phyloP scores from a whole-genome alignment of 2,797 vertebrate genomes.

The Sebastes steindachneri region DNA sequence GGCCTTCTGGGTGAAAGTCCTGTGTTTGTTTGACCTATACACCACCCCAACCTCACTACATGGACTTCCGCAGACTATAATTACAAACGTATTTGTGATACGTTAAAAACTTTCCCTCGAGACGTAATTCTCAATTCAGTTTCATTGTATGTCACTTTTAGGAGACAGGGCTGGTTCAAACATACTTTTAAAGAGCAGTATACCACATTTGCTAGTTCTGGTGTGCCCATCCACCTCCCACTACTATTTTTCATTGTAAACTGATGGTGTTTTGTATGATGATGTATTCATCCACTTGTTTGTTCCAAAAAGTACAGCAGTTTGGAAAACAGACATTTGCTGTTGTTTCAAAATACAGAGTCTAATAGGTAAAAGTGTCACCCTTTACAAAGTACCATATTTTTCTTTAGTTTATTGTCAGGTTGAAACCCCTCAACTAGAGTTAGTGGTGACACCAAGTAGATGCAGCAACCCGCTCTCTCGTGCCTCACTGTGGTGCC shows the following conservation, averaged over 20 bases:
- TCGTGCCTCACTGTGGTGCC: constrained; percentile 11
- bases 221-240: not conserved
- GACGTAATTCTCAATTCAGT: no score
- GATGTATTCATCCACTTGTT: not conserved
- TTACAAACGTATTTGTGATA: no score
- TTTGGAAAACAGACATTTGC: not conserved
- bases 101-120: no score
- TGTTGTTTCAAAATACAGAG: not conserved
- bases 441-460: not conserved
- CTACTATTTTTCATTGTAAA: not conserved
- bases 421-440: not conserved
- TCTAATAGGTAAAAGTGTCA: not conserved
- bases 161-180: not conserved
- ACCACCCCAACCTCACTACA: no score
- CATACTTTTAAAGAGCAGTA: not conserved
- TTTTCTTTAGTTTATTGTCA: not conserved
- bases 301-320: not conserved
- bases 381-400: not conserved
- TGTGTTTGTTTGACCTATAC: no score
- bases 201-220: not conserved
- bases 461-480: not conserved
- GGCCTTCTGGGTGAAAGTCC: no score
- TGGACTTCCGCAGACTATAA: no score
- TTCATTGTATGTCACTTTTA: no score
- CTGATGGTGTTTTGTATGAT: not conserved